Percentiles rank a stretch among this genome's conserved stretches.
phyloP scores from a whole-genome alignment of 2,797 vertebrate species.

The Sternotherus odoratus region DNA sequence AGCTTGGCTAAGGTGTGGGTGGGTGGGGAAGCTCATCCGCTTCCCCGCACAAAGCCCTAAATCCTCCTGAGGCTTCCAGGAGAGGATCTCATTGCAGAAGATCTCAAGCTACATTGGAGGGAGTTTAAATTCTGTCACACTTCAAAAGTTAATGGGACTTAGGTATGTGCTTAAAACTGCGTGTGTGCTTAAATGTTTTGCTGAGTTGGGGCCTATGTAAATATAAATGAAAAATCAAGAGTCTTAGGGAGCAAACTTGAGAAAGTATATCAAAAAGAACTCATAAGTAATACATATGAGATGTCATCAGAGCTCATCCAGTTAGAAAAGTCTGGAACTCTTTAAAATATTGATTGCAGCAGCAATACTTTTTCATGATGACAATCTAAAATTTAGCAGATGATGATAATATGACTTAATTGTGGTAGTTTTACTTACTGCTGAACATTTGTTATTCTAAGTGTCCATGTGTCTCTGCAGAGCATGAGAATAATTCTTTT shows the following conservation, averaged over 20 bases:
- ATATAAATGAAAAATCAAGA: not conserved
- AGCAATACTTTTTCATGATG: too few species aligned
- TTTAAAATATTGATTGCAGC: not conserved
- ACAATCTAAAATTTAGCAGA: not conserved
- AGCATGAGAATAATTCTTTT: not conserved
- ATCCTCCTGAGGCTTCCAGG: not conserved
- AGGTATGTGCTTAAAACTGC: not conserved
- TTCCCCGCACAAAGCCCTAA: not conserved
- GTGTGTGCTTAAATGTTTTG: not conserved
- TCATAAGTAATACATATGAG: not conserved
- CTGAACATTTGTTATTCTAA: not conserved
- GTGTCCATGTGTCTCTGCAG: not conserved
- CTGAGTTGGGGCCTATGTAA: not conserved
- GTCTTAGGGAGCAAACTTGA: not conserved
- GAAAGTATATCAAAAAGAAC: not conserved
- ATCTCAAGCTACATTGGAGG: not conserved
- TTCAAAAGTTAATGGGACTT: not conserved
- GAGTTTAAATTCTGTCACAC: rapidly evolving
- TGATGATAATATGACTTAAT: not conserved
- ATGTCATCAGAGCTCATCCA: not conserved
- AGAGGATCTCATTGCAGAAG: not conserved
- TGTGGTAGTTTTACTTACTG: not conserved
- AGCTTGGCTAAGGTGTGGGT: rapidly evolving
- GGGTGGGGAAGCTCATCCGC: not conserved
- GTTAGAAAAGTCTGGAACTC: not conserved